Evolutionary conservation across 2,888 invertebrate species (phyloP).

Genomic region (Seladonia tumulorum): DNA sequence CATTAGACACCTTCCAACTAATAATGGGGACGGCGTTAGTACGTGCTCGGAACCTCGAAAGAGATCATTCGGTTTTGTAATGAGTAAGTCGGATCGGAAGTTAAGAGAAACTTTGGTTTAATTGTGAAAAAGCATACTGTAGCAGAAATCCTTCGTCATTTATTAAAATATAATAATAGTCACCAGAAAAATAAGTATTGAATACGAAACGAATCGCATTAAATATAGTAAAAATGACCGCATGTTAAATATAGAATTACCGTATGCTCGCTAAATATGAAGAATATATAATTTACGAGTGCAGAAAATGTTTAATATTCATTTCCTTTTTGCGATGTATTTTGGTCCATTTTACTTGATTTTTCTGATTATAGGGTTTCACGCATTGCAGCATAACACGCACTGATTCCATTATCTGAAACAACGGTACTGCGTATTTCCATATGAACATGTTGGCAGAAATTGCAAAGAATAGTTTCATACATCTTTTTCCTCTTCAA

Average conservation of each 20-base stretch:
- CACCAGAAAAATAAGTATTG: neutral
- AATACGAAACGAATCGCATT: neutral
- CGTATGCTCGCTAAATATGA: neutral
- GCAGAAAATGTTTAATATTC: neutral
- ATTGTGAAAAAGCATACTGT: neutral
- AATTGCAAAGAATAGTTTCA: neutral
- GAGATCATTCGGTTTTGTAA: neutral
- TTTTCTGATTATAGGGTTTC: neutral
- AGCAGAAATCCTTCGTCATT: neutral
- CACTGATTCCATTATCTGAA: neutral
- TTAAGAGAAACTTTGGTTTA: neutral
- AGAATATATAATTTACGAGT: neutral
- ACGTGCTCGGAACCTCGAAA: slow-evolving; percentile 10
- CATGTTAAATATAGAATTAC: neutral
- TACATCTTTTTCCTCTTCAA: neutral
- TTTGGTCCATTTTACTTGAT: neutral
- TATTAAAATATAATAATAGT: neutral
- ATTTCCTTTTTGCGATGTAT: neutral
- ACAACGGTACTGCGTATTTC: neutral
- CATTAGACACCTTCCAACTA: slow-evolving; percentile 25
- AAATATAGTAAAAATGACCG: neutral
- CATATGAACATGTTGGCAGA: neutral
- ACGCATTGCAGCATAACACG: neutral
- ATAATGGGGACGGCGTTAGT: slow-evolving; percentile 23
- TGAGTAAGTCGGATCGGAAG: neutral